Base-by-base conservation (phyloP, 1,140 invertebrate genomes). In the Diabrotica undecimpunctata region DNA sequence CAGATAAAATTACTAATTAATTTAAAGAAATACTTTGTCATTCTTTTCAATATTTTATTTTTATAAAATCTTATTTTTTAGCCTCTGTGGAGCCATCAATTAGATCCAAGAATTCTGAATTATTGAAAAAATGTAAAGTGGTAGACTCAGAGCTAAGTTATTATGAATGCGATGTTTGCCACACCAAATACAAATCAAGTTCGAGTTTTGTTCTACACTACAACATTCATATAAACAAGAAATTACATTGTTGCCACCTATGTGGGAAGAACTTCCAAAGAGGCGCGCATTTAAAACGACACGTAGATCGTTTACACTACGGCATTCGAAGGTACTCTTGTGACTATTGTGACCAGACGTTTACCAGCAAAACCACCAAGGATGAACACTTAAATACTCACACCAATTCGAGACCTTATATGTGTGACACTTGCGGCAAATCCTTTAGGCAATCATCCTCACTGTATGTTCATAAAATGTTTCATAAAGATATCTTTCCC, bases 401-500 rank as follows among this genome's bases (percentile, higher is more conserved):
- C 62, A 86, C 85, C 0, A 82, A 86, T 13, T 81, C 84, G 67
- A 83, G 86, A 54, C 86, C 87, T 0, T 88, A 84, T 66, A 80
- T 85, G 11, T 89, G 88, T 68, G 84, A 88, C 62, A 77, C 83
- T 54, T 89, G 87, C 62, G 85, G 78, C 66, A 14, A 77, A 64
- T 60, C 72, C 6, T 78, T 78, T 59, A 72, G 68, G 46, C 75
- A 77, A 38, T 70, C 69, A 14, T 69, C 68, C 6, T 70, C 72
- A 78, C 83, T 99, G 50, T 82, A 98, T 59, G 97, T 98, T 64
- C 97, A 99, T 80, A 96, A 98, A 81, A 83, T 95, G 71, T 98
- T 95, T 6, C 97, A 99, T 79, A 97, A 95, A 1, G 93, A 99
- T 55, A 63, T 56, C 51, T 71, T 64, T 56, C 62, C 59, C 6